These are phyloP conservation scores for Torymus texanus DNA, from an alignment of 2,888 invertebrate genomes.

Conservation along the genomic window DNA sequence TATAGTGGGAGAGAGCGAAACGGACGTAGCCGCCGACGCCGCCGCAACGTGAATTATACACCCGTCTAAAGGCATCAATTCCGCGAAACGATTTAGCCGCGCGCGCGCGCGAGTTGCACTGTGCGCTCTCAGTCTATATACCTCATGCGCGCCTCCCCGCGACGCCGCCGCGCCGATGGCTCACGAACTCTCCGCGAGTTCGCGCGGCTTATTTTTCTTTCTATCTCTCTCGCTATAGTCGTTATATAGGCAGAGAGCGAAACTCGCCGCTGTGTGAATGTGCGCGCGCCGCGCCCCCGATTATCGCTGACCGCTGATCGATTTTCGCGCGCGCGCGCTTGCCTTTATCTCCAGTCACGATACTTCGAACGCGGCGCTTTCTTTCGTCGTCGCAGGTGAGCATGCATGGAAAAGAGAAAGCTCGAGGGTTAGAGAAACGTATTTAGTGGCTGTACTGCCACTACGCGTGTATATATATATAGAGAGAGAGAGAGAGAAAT, in stretches of 20 bases:
- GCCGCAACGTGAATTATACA: slow-evolving; percentile 30
- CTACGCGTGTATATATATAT: neutral
- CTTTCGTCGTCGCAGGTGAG: slow-evolving; percentile 14
- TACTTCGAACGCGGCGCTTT: neutral
- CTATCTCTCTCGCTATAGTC: neutral
- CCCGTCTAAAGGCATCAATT: slow-evolving; percentile 23
- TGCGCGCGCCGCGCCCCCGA: slow-evolving; percentile 17
- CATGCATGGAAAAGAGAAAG: slow-evolving; percentile 7
- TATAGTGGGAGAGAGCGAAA: too few species aligned
- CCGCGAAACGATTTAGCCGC: slow-evolving; percentile 27
- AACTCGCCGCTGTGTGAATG: neutral
- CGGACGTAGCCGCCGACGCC: neutral
- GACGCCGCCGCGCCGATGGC: neutral
- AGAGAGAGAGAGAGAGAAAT: slow-evolving; percentile 18
- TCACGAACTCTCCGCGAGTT: neutral
- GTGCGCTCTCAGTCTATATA: neutral
- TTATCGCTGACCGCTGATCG: slow-evolving; percentile 37
- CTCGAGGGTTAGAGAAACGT: slow-evolving; percentile 1
- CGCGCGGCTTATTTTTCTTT: neutral
- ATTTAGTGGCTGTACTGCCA: neutral
- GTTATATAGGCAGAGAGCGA: neutral
- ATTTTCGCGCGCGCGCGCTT: slow-evolving; percentile 13
- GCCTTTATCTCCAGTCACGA: slow-evolving; percentile 18
- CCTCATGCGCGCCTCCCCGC: neutral
- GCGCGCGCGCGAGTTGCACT: neutral